These are phyloP conservation scores for Papilio dardanus DNA, from an alignment of 1,140 invertebrate species.

Conservation along the genomic window DNA sequence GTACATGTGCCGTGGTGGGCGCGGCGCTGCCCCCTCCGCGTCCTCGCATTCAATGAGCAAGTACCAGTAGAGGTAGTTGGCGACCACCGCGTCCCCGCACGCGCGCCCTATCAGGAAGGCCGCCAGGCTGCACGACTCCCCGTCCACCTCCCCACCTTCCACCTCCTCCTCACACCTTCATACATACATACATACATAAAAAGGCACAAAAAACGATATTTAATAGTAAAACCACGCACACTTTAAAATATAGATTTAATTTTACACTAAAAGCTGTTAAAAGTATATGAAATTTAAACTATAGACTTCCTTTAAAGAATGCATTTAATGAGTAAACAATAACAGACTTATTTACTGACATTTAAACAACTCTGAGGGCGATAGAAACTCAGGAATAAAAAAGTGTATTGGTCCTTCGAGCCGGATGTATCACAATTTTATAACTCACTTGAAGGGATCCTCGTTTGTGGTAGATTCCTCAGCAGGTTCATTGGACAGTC, in stretches of 20 bases:
- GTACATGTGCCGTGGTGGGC: slow-evolving; percentile 92
- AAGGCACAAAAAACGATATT: too few species aligned
- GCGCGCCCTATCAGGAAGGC: slow-evolving; percentile 96
- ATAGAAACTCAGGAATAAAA: too few species aligned
- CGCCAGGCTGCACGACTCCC: slow-evolving; percentile 83
- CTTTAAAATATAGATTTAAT: too few species aligned
- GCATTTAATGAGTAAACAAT: too few species aligned
- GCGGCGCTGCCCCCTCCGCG: slow-evolving; percentile 76
- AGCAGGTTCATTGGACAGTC: slow-evolving; percentile 43
- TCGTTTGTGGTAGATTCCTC: slow-evolving; percentile 30
- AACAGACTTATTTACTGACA: too few species aligned
- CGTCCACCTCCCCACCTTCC: slow-evolving; percentile 74
- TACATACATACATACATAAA: too few species aligned
- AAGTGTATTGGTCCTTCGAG: neutral
- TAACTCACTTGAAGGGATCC: slow-evolving; percentile 29
- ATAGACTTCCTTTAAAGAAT: too few species aligned
- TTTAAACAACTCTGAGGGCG: too few species aligned
- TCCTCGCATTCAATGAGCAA: slow-evolving; percentile 96
- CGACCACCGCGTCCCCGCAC: slow-evolving; percentile 93
- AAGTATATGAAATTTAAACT: too few species aligned
- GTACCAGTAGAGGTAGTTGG: slow-evolving; percentile 99
- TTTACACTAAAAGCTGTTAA: too few species aligned
- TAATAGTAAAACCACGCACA: too few species aligned
- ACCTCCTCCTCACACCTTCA: neutral
- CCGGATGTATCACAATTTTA: neutral